Evolutionary conservation across 2,797 vertebrate species (phyloP).

Genomic region (Crax fasciolata): DNA sequence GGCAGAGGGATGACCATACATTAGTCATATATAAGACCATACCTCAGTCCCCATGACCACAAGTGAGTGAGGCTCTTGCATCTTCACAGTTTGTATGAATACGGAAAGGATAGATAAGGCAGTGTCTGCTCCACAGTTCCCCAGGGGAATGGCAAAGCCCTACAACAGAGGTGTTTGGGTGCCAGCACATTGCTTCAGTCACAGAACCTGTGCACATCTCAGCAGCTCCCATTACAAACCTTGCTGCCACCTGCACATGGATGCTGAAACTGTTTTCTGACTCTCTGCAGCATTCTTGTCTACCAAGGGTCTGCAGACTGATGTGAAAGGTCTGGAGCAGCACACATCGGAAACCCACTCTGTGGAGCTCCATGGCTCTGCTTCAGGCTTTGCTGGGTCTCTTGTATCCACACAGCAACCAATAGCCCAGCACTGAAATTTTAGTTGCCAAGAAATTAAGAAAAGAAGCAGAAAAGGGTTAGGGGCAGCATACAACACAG

Average conservation of each 20-base stretch:
- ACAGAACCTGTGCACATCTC: background rate
- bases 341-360: accelerated
- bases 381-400: background rate
- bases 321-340: background rate
- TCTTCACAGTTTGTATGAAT: background rate
- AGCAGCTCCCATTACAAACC: background rate
- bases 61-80: background rate
- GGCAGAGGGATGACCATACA: background rate
- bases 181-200: accelerated
- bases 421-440: background rate
- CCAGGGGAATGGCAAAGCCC: background rate
- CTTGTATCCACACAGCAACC: accelerated
- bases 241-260: accelerated
- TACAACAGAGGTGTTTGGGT: background rate
- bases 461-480: background rate
- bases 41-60: background rate
- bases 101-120: background rate
- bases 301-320: background rate
- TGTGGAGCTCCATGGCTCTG: background rate
- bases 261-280: background rate
- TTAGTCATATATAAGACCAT: background rate
- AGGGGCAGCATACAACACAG: background rate
- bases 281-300: background rate
- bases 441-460: background rate
- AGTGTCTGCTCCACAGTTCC: background rate